These are phyloP conservation scores for Phenganax stokvisi DNA, from an alignment of 92 coral and sea anemone species.

Conservation along the genomic window DNA sequence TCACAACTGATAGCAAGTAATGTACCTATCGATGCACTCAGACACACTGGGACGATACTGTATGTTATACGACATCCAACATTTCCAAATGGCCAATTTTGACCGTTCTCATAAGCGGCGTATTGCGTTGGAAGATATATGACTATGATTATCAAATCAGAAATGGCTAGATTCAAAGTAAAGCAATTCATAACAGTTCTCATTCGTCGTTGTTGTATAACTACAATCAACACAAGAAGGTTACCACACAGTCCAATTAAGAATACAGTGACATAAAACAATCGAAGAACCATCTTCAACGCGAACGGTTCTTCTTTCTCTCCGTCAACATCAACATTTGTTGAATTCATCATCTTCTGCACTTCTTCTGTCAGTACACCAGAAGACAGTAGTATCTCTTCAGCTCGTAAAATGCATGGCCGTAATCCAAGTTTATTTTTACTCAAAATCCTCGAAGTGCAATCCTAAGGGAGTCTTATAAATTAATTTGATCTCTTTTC, in stretches of 20 bases:
- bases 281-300: constrained; percentile 71
- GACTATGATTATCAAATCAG: constrained; percentile 72
- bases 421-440: not conserved
- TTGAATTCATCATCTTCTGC: constrained; percentile 11
- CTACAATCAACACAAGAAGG: constrained; percentile 74
- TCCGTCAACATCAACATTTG: not conserved
- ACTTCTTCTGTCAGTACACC: not conserved
- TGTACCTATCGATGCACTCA: constrained; percentile 78
- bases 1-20: constrained; percentile 84
- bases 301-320: constrained; percentile 56
- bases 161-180: constrained; percentile 83
- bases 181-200: constrained; percentile 82
- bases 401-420: not conserved
- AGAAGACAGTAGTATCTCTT: not conserved
- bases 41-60: constrained; percentile 63
- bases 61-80: constrained; percentile 74
- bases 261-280: constrained; percentile 70
- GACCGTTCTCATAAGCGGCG: constrained; percentile 94
- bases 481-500: constrained; percentile 31
- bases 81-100: constrained; percentile 87
- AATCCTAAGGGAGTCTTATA: not conserved
- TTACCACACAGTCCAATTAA: constrained; percentile 76
- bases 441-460: not conserved
- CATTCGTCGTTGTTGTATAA: constrained; percentile 81
- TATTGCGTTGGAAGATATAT: constrained; percentile 85